Percentiles rank a stretch among this genome's conserved stretches.
phyloP scores from a whole-genome alignment of 92 coral and sea anemone species.

The Phenganax marumi region DNA sequence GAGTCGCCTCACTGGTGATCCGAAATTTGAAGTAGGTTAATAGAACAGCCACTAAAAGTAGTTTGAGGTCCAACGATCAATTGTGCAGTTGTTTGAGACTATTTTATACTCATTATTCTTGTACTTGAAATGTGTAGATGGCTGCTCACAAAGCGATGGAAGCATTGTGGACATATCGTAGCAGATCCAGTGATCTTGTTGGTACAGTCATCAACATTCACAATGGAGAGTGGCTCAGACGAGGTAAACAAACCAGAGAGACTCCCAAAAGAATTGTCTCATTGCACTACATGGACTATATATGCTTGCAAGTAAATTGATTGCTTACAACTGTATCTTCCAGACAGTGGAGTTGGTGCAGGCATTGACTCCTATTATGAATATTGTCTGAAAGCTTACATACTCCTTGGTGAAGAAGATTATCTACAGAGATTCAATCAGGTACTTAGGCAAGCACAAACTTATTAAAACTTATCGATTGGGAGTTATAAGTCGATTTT shows the following conservation, averaged over 20 bases:
- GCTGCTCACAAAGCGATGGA: constrained; percentile 97
- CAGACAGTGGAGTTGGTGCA: constrained; percentile 99
- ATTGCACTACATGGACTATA: not conserved
- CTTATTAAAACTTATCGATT: too few species aligned
- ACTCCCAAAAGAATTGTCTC: not conserved
- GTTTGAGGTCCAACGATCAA: not conserved
- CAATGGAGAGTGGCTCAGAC: constrained; percentile 98
- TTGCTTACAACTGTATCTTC: not conserved
- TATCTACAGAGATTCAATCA: constrained; percentile 86
- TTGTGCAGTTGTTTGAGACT: not conserved
- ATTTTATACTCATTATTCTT: not conserved
- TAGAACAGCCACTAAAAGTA: not conserved
- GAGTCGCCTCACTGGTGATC: constrained; percentile 90
- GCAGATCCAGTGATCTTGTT: constrained; percentile 92
- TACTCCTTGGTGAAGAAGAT: constrained; percentile 82
- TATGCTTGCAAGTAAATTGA: not conserved
- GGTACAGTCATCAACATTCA: constrained; percentile 98
- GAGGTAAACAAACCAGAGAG: constrained; percentile 63
- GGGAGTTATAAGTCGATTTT: not conserved
- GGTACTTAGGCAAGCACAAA: constrained; percentile 48
- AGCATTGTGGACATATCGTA: constrained; percentile 90
- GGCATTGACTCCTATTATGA: constrained; percentile 99
- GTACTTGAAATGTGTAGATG: constrained; percentile 47
- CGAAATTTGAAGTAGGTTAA: constrained; percentile 78
- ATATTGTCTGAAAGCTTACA: constrained; percentile 93